phyloP scores from a whole-genome alignment of 2,113 vertebrate genomes.

The Syngnathus typhle region DNA sequence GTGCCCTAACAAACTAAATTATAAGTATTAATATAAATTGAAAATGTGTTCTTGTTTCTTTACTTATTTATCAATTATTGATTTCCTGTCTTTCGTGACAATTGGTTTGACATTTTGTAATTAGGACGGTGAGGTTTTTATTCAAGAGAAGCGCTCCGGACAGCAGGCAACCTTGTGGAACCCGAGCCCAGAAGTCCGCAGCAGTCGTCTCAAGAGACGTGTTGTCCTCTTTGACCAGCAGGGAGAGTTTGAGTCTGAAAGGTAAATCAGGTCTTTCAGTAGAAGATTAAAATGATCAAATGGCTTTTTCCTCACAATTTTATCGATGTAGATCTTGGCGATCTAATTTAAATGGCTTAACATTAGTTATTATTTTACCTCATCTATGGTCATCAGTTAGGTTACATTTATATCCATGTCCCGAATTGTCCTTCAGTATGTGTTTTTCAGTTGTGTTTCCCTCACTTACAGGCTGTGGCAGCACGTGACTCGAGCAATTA shows the following conservation, averaged over 20 bases:
- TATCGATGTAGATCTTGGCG: not conserved
- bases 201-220: conserved; percentile 79
- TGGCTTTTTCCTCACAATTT: not conserved
- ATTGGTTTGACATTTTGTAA: not conserved
- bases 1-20: no score
- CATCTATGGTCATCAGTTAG: not conserved
- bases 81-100: not conserved
- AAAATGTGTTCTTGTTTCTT: not conserved
- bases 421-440: not conserved
- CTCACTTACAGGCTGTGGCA: conserved; percentile 80
- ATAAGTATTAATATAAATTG: no score
- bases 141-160: conserved; percentile 75
- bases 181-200: conserved; percentile 77
- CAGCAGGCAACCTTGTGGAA: conserved; percentile 81
- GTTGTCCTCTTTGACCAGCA: conserved; percentile 85
- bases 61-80: not conserved
- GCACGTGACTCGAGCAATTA: conserved; percentile 86
- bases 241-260: conserved; percentile 85
- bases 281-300: no score
- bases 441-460: not conserved
- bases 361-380: not conserved
- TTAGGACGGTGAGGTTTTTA: conserved; percentile 88
- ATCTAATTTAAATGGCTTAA: not conserved
- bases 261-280: conserved; percentile 60
- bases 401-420: not conserved